Base-by-base conservation (phyloP, 2,113 vertebrate species). In the Salvelinus namaycush region DNA sequence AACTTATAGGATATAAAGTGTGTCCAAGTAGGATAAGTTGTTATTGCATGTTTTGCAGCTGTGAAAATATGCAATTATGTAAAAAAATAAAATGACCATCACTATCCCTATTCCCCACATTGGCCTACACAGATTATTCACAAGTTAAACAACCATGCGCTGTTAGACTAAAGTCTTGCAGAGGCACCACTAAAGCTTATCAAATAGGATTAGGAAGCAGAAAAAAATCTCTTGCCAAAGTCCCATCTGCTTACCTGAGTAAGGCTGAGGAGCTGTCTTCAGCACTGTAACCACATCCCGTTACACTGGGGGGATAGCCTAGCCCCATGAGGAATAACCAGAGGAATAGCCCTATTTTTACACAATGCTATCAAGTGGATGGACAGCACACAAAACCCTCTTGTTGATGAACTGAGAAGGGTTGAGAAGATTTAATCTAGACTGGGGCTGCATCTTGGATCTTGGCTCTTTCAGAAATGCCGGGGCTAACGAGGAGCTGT, bases 171-270 rank as follows among this genome's bases (percentile, higher is more conserved):
- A 68, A 6, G 49, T 59, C 74, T 44, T 34, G 48, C n/a, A 34
- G 11, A 70, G 85, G 85, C 86, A 88, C 54, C 82, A 94, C 94
- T 95, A 94, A 92, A 95, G 96, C 92, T 97, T 97, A 97, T 86
- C 93, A 88, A 91, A 92, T 89, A 90, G 95, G 97, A 97, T 99
- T 99, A 98, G 85, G 89, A 88, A 89, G 87, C 84, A 80, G 75
- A 70, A 81, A 87, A 71, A 66, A 86, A 88, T 92, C 81, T 86
- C 89, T 89, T 76, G 83, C 75, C 82, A 87, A 81, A 86, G 83
- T 88, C 80, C 94, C 94, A 94, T 97, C 95, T 97, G 96, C 90
- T 93, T 89, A 93, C 89, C 93, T 90, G 89, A 39, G 67, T 51
- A 84, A 74, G 12, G 90, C 59, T 84, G 73, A 5, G 90, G 85